A percentile compares a stretch with the other conserved stretches of the same genome.
phyloP scores from a whole-genome alignment of 2,113 vertebrate genomes.

The Pedetes capensis region DNA sequence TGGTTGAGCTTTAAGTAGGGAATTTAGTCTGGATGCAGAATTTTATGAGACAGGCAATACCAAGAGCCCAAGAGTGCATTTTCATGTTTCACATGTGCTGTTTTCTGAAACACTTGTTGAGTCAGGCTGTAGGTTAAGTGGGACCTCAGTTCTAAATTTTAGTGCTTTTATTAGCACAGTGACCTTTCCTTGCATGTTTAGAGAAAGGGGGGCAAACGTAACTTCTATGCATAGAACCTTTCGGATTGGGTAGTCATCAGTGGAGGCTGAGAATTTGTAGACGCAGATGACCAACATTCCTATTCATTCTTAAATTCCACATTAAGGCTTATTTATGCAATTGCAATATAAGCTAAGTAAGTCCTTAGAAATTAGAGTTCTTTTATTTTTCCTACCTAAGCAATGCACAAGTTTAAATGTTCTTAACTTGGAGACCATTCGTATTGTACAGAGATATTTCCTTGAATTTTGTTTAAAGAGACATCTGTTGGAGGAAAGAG shows the following conservation, averaged over 20 bases:
- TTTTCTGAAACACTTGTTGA: background rate
- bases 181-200: background rate
- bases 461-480: constrained; percentile 77
- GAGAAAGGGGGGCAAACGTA: background rate
- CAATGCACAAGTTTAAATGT: background rate
- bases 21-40: background rate
- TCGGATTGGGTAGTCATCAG: background rate
- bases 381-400: background rate
- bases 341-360: background rate
- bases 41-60: background rate
- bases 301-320: background rate
- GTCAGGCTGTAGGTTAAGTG: background rate
- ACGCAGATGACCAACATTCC: background rate
- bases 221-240: background rate
- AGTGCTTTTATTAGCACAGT: background rate
- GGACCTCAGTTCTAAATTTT: background rate
- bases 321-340: background rate
- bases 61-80: background rate
- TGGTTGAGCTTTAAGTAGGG: background rate
- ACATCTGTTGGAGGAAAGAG: constrained; percentile 81
- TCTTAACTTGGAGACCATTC: background rate
- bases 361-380: background rate
- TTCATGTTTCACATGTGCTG: background rate
- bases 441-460: background rate
- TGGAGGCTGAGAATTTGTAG: background rate